Percentiles rank a stretch among this genome's conserved stretches.
These are phyloP conservation scores for Diarsia rubi DNA, from an alignment of 2,888 invertebrate species.

Conservation along the genomic window DNA sequence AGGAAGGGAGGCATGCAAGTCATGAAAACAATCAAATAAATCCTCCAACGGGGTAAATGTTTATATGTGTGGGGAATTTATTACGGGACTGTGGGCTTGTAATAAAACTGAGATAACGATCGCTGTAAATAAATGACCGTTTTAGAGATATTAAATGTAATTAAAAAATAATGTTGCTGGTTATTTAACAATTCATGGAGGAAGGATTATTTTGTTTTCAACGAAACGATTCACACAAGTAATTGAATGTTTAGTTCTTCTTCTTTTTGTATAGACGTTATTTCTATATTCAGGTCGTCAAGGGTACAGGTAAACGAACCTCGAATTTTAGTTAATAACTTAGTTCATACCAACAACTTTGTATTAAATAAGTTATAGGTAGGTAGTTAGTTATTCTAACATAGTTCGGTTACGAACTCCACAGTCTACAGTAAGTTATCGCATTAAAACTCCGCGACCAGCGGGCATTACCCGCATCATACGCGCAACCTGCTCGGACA, in stretches of 20 bases:
- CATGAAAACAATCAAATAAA: conserved; percentile 75
- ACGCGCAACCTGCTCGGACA: conserved; percentile 4
- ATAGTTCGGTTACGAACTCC: neutral
- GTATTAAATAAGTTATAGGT: too few species aligned
- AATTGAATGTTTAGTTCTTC: neutral
- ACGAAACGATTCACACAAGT: neutral
- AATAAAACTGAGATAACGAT: conserved; percentile 67
- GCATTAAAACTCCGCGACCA: conserved; percentile 5
- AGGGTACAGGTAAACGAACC: too few species aligned
- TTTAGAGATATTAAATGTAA: conserved; percentile 51
- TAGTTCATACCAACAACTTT: too few species aligned
- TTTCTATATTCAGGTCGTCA: too few species aligned
- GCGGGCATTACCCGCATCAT: conserved; percentile 19
- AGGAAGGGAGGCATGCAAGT: conserved; percentile 67
- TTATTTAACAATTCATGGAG: conserved; percentile 24
- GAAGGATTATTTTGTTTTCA: conserved; percentile 28
- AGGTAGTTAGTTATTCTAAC: neutral
- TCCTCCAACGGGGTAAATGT: conserved; percentile 61
- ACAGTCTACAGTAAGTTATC: neutral
- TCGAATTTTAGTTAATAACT: too few species aligned
- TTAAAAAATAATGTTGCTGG: conserved; percentile 47
- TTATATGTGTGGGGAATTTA: conserved; percentile 62
- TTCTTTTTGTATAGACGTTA: too few species aligned
- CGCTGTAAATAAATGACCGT: conserved; percentile 56
- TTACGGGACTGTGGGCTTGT: conserved; percentile 59